A percentile compares a stretch with the other conserved stretches of the same genome.
phyloP scores from a whole-genome alignment of 1,140 invertebrate species.

The Scaptomyza montana region DNA sequence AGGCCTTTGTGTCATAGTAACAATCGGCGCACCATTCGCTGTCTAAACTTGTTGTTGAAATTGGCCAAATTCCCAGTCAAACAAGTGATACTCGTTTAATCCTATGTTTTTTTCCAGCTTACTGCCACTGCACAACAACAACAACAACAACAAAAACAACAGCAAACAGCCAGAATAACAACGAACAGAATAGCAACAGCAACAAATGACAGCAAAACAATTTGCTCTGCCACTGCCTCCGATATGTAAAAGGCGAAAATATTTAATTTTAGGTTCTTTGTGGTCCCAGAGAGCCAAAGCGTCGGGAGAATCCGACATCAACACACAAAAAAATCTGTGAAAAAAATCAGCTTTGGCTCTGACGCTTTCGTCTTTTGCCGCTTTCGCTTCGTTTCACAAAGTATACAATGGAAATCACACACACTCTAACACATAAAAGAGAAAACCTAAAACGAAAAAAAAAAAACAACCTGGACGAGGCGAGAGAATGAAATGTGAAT shows the following conservation, averaged over 20 bases:
- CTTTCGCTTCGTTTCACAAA: conserved; percentile 67
- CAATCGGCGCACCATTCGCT: conserved; percentile 28
- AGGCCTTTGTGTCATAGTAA: conserved; percentile 77
- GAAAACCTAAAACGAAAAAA: conserved; percentile 21
- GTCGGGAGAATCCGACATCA: conserved; percentile 42
- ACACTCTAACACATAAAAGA: conserved; percentile 17
- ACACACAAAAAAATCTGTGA: conserved; percentile 42
- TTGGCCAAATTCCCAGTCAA: conserved; percentile 38
- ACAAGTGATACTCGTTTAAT: conserved; percentile 19
- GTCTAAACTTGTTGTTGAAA: conserved; percentile 27
- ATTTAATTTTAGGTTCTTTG: conserved; percentile 83
- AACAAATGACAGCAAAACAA: conserved; percentile 40
- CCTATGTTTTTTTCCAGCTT: conserved; percentile 46
- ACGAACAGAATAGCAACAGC: neutral
- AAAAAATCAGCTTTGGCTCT: conserved; percentile 47
- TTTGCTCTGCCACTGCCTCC: conserved; percentile 73
- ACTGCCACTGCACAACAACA: conserved; percentile 21
- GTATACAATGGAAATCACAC: conserved; percentile 69
- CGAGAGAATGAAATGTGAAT: conserved; percentile 69
- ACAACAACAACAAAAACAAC: conserved; percentile 4
- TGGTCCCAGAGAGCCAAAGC: conserved; percentile 55
- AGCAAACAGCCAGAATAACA: conserved; percentile 7
- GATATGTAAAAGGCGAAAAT: conserved; percentile 82
- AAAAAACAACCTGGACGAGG: neutral
- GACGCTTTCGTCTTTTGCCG: conserved; percentile 65